These are phyloP conservation scores for Myotis findleyi DNA, from an alignment of 2,797 vertebrate species.

Conservation along the genomic window DNA sequence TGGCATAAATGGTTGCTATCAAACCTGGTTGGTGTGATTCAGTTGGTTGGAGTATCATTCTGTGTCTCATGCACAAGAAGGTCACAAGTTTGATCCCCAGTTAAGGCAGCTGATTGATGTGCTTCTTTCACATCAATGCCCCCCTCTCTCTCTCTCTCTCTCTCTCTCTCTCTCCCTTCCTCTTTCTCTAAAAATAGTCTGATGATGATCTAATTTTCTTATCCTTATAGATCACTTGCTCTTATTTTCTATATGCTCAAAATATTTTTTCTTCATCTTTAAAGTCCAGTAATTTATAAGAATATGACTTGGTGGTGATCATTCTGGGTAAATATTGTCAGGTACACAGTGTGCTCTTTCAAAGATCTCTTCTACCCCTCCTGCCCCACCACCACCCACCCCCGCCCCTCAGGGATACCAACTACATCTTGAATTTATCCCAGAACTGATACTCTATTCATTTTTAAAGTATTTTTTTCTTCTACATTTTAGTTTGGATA, in stretches of 20 bases:
- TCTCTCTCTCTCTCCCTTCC: too few relatives aligned
- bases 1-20: too few relatives aligned
- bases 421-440: slow-evolving; percentile 21
- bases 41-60: too few relatives aligned
- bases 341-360: background rate
- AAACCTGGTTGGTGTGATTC: too few relatives aligned
- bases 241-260: background rate
- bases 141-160: too few relatives aligned
- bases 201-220: too few relatives aligned
- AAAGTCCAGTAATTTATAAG: slow-evolving; percentile 7
- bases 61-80: too few relatives aligned
- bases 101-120: too few relatives aligned
- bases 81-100: too few relatives aligned
- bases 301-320: background rate
- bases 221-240: too few relatives aligned
- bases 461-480: background rate
- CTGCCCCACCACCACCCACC: background rate
- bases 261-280: background rate
- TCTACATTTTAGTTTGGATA: slow-evolving; percentile 22
- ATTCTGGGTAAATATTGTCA: background rate
- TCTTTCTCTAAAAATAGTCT: too few relatives aligned
- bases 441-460: background rate
- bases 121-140: too few relatives aligned
- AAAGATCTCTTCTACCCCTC: slow-evolving; percentile 5
- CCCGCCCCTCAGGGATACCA: background rate